phyloP scores from a whole-genome alignment of 1,140 invertebrate genomes.

The Anastatus disparis region DNA sequence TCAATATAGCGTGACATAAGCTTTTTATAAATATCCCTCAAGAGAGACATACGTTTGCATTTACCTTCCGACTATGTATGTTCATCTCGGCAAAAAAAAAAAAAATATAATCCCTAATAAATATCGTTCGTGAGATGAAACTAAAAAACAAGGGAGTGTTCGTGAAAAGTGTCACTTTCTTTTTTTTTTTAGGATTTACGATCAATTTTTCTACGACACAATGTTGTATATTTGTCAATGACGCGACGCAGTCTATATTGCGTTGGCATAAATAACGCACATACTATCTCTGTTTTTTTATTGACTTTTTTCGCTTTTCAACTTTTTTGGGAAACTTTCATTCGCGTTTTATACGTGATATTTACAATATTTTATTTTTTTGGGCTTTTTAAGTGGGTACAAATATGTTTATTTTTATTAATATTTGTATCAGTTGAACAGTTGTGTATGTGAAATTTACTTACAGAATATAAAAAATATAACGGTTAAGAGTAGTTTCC shows the following conservation, averaged over 20 bases:
- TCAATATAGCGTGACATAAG: not conserved
- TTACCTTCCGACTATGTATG: too few relatives aligned
- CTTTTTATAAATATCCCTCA: too few relatives aligned
- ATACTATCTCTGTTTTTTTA: not conserved
- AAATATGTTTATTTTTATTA: too few relatives aligned
- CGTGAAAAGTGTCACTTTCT: slow-evolving; percentile 43
- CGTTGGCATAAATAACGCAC: slow-evolving; percentile 15
- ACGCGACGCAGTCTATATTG: too few relatives aligned
- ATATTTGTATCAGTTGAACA: too few relatives aligned
- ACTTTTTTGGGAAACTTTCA: too few relatives aligned
- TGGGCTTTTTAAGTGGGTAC: too few relatives aligned
- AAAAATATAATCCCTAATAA: slow-evolving; percentile 14
- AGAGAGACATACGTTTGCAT: too few relatives aligned
- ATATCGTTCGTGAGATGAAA: not conserved
- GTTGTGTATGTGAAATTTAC: too few relatives aligned
- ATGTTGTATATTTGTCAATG: slow-evolving; percentile 26
- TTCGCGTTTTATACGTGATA: not conserved
- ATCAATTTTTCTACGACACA: slow-evolving; percentile 18
- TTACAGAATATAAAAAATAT: too few relatives aligned
- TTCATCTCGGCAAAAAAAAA: not conserved
- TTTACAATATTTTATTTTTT: too few relatives aligned
- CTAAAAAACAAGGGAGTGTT: slow-evolving; percentile 38
- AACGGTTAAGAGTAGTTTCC: too few relatives aligned
- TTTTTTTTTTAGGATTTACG: slow-evolving; percentile 26
- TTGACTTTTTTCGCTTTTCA: not conserved